Evolutionary conservation across 2,888 invertebrate species (phyloP), one percentile per base, ranked within the genome.

Genomic region (Caradrina clavipalpis): DNA sequence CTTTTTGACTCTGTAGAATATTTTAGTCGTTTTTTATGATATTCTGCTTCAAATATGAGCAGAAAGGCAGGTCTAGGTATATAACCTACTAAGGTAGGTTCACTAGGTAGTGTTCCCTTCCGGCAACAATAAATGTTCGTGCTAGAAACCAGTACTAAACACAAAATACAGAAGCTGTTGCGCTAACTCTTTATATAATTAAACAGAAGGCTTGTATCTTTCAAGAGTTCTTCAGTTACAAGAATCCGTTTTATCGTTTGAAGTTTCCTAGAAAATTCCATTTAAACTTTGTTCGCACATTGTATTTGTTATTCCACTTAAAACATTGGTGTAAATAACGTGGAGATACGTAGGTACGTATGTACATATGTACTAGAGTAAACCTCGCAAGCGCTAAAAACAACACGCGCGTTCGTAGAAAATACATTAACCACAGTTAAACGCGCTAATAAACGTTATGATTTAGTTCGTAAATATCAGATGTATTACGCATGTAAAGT

Each of bases 271-370:
- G 87, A 86, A 86, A 72, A 76, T 79, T 81, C 69, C 73, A 74
- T 77, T 82, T 78, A 76, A 80, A 83, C 76, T 77, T 77, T 80
- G 75, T 73, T 77, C 76, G 76, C 74, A 76, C 78, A 74, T 80
- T 80, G 73, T 86, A 83, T 86, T 89, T 87, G 83, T 87, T 85
- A 84, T 87, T 86, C 78, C 72, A 82, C 69, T 80, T 81, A 78
- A 73, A 76, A 79, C 82, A 83, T 84, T 82, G 84, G 79, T 84
- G 86, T 89, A 89, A 89, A 91, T 89, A 91, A 87, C 88, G 83
- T 81, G 31, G 42, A 60, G 39, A 57, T 73, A 49, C 10, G 50
- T 22, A 82, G 73, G 80, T 86, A 60, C 19, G 42, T 31, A 68
- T 2, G 22, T 66, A 79, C 79, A 78, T 79, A 80, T 77, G 26